A percentile compares a stretch with the other conserved stretches of the same genome.
These are phyloP conservation scores for Ectropis grisescens DNA, from an alignment of 1,140 invertebrate genomes.

Conservation along the genomic window DNA sequence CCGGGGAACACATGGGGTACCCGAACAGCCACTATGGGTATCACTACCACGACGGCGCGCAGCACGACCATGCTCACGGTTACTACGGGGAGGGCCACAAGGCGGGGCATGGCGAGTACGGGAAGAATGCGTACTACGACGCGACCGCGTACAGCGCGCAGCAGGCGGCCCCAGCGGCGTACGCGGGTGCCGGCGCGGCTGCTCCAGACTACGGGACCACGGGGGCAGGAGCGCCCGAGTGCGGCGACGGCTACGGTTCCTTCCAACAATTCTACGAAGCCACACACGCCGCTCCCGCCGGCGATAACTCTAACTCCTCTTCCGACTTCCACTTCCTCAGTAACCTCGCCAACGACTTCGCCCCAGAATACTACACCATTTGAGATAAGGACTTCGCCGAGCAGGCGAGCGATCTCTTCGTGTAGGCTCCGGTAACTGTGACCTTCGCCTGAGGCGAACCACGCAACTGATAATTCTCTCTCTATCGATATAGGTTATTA, in stretches of 20 bases:
- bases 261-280: conserved; percentile 80
- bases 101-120: conserved; percentile 50
- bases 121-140: conserved; percentile 59
- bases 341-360: conserved; percentile 91
- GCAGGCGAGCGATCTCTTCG: conserved; percentile 63
- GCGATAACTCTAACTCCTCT: conserved; percentile 90
- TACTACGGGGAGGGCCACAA: conserved; percentile 58
- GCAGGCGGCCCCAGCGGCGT: conserved; percentile 33
- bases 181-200: conserved; percentile 29
- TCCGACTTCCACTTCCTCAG: conserved; percentile 94
- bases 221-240: conserved; percentile 66
- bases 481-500: conserved; percentile 3
- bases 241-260: conserved; percentile 75
- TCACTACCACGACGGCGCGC: conserved; percentile 58
- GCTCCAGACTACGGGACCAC: no score
- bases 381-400: conserved; percentile 71
- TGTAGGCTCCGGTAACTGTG: conserved; percentile 39
- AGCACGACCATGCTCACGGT: conserved; percentile 50
- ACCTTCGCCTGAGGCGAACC: no score
- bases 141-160: conserved; percentile 41
- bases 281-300: conserved; percentile 65
- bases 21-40: conserved; percentile 64
- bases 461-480: no score
- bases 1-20: conserved; percentile 56
- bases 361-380: conserved; percentile 92